These are phyloP conservation scores for Zaprionus taronus DNA, from an alignment of 1,140 invertebrate genomes.

Conservation along the genomic window DNA sequence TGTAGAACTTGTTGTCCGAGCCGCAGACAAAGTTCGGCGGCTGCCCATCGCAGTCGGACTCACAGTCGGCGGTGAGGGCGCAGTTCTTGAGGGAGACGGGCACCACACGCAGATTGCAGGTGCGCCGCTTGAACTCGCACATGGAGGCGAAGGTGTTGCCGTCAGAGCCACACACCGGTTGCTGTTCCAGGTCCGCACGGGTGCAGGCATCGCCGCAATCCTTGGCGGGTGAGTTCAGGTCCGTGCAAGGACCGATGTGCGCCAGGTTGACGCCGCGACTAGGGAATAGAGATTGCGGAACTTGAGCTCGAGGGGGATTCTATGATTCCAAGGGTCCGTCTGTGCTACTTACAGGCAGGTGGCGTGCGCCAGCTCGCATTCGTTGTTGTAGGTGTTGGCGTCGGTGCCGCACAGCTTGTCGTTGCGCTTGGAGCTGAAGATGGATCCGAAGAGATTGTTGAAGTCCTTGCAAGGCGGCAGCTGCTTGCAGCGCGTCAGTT, in stretches of 20 bases:
- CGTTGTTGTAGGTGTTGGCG: constrained; percentile 92
- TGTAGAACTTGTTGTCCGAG: constrained; percentile 95
- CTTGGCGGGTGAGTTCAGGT: constrained; percentile 88
- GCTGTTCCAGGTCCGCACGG: constrained; percentile 87
- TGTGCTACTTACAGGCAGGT: constrained; percentile 90
- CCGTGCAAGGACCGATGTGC: constrained; percentile 93
- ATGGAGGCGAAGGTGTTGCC: constrained; percentile 95
- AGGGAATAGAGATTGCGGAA: constrained; percentile 22
- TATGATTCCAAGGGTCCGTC: neutral
- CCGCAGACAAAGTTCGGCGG: constrained; percentile 94
- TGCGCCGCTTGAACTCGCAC: constrained; percentile 93
- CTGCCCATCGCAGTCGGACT: constrained; percentile 88
- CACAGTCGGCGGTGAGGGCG: constrained; percentile 92
- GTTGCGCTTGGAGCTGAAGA: constrained; percentile 78
- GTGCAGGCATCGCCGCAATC: constrained; percentile 90
- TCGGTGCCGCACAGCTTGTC: constrained; percentile 94
- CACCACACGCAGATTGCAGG: constrained; percentile 94
- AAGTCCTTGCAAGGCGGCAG: constrained; percentile 83
- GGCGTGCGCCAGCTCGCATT: constrained; percentile 92
- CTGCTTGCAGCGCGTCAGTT: constrained; percentile 79
- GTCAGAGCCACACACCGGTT: constrained; percentile 95
- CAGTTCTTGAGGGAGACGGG: constrained; percentile 92
- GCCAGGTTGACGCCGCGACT: constrained; percentile 93
- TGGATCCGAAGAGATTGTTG: constrained; percentile 80
- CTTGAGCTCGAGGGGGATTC: neutral